Base-by-base conservation (phyloP, 2,113 vertebrate genomes). In the Tympanuchus pallidicinctus region DNA sequence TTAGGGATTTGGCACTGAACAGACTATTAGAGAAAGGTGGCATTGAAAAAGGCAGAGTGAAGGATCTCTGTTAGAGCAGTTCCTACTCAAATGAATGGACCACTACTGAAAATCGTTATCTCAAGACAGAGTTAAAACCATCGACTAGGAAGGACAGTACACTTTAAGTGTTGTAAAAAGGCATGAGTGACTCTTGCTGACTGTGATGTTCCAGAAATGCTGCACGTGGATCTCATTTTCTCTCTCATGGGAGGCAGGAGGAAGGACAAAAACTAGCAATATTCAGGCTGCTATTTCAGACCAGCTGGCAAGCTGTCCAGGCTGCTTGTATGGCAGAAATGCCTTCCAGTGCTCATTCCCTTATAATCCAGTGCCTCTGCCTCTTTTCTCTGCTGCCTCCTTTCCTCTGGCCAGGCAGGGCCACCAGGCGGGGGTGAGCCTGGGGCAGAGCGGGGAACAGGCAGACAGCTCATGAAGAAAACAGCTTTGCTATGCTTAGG, bases 401-500 rank as follows among this genome's bases (percentile, higher is more conserved):
- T 36, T 4, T 25, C 24, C 65, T 40, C 8, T 2, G 4, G 66
- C 42, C 0, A 0, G 65, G 19, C n/a, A 50, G 34, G 50, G 3
- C 5, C 9, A 2, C 7, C 38, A 71, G 70, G 30, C 20, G 11
- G 50, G 40, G 56, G 89, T 27, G 73, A 0, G 3, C 70, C 50
- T 0, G 3, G 88, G 56, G 64, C 71, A 89, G 60, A 78, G 43
- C 4, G 45, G 57, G 84, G 72, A 57, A 61, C 80, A 86, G 88
- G 92, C 16, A 1, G 73, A 82, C 91, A 92, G 76, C 92, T 94
- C 89, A 82, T 77, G 70, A 47, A 81, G 81, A 84, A 96, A 97
- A 86, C 83, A 92, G 91, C 42, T 95, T 82, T 94, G 93, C 64
- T 89, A 45, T 81, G 92, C 85, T 93, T 74, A 56, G 95, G 95